Percentiles rank a stretch among this genome's conserved stretches.
Evolutionary conservation across 2,797 vertebrate genomes (phyloP).

Genomic region (Mormyrops attenuatus): DNA sequence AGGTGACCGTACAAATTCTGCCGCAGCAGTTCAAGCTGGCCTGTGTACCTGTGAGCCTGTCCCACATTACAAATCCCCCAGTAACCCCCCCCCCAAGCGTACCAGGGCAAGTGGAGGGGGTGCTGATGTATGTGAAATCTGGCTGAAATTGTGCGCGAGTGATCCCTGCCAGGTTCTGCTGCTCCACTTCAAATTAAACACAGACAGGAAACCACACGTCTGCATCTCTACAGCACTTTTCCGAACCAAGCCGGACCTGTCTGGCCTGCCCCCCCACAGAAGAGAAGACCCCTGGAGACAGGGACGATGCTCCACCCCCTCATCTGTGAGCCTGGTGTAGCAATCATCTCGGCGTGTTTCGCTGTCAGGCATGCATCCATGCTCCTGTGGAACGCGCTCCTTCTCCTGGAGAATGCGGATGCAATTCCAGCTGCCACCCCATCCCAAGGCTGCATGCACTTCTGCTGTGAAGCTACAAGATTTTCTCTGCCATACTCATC

Average conservation of each 20-base stretch:
- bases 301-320: neutral
- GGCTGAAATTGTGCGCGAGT: neutral
- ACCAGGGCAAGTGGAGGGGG: neutral
- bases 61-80: neutral
- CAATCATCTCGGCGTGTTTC: neutral
- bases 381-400: neutral
- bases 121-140: neutral
- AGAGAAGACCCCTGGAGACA: neutral
- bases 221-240: constrained; percentile 47
- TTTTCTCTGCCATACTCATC: neutral
- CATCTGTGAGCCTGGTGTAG: neutral
- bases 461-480: neutral
- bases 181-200: constrained; percentile 80
- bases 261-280: neutral
- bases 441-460: neutral
- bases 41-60: neutral
- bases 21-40: neutral
- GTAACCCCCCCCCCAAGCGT: neutral
- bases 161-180: constrained; percentile 59
- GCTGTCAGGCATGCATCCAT: neutral
- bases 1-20: neutral
- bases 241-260: neutral
- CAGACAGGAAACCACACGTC: constrained; percentile 96
- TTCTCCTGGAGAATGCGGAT: neutral
- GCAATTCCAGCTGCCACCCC: neutral